A percentile compares a stretch with the other conserved stretches of the same genome.
These are phyloP conservation scores for Agriopis aurantiaria DNA, from an alignment of 2,888 invertebrate species.

Conservation along the genomic window DNA sequence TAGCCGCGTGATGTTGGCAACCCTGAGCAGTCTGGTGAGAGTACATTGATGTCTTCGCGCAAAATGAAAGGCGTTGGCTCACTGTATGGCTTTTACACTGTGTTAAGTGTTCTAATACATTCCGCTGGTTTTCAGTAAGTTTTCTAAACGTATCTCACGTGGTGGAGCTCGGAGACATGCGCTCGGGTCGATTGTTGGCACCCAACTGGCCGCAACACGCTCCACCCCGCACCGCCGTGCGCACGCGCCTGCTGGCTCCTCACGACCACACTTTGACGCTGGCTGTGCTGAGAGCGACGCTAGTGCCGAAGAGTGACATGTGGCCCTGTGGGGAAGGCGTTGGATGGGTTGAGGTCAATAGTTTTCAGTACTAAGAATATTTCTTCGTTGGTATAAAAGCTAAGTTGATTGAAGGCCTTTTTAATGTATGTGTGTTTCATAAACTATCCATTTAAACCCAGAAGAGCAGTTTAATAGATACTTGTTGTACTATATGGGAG, in stretches of 20 bases:
- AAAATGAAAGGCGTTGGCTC: no score
- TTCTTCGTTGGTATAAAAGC: not conserved
- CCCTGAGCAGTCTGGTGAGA: no score
- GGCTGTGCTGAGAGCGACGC: conserved; percentile 60
- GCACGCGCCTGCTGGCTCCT: conserved; percentile 69
- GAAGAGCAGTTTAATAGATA: no score
- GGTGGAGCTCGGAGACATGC: conserved; percentile 56
- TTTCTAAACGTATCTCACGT: conserved; percentile 71
- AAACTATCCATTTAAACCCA: no score
- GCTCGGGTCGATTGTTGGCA: conserved; percentile 62
- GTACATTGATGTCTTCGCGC: no score
- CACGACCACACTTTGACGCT: conserved; percentile 70
- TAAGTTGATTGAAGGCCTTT: no score
- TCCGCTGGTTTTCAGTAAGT: conserved; percentile 61
- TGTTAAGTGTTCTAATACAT: conserved; percentile 22
- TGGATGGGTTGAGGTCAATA: conserved; percentile 83
- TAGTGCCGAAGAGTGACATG: conserved; percentile 47
- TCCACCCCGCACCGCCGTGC: conserved; percentile 61
- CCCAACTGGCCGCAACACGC: conserved; percentile 74
- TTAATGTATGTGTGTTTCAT: no score
- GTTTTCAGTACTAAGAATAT: not conserved
- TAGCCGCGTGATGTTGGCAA: no score
- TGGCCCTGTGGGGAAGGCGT: conserved; percentile 77
- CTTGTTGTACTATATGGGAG: no score
- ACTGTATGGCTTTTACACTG: no score